Evolutionary conservation across 2,113 vertebrate genomes (phyloP), one percentile per base, ranked within the genome.

Genomic region (Brachyhypopomus occidentalis): DNA sequence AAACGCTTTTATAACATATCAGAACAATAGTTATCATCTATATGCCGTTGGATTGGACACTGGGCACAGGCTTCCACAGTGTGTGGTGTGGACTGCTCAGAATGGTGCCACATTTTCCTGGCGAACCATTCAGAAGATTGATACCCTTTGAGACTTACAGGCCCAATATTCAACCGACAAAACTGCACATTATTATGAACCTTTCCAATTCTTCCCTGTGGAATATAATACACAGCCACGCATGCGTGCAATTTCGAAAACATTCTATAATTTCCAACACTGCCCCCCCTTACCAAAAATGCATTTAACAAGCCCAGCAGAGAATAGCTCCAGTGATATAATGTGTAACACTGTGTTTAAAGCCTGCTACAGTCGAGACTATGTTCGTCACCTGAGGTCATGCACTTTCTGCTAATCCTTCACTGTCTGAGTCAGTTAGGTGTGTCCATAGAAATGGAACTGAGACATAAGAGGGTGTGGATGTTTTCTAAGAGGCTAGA

Each of bases 91-190:
- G 79, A 78, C 86, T 75, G 75, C 85, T 82, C 84, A 69, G 84
- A 88, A 30, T 74, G 86, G 79, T 22, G 77, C 74, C 84, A 80
- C 80, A 73, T 67, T 86, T 85, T 84, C 83, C 85, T 84, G 84
- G 75, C 67, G 77, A 82, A 66, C 85, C 86, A 80, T 89, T 90
- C 85, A 52, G 75, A 81, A 89, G 84, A 90, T 79, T 84, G 84
- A 91, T 88, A 48, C 66, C 84, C 87, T 67, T 86, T 67, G 87
- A 86, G 89, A 84, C 75, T 71, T 76, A 36, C 64, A 52, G 82
- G 74, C 72, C 52, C 87, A 88, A 84, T 88, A 91, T 86, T 86
- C 86, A 88, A 84, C 85, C 86, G 30, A 52, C 60, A 22, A 52
- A 76, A 56, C 59, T 76, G 2, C 73, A 71, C 79, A 75, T 59